phyloP scores from a whole-genome alignment of 1,140 invertebrate genomes.

The Micrasema minimum region DNA sequence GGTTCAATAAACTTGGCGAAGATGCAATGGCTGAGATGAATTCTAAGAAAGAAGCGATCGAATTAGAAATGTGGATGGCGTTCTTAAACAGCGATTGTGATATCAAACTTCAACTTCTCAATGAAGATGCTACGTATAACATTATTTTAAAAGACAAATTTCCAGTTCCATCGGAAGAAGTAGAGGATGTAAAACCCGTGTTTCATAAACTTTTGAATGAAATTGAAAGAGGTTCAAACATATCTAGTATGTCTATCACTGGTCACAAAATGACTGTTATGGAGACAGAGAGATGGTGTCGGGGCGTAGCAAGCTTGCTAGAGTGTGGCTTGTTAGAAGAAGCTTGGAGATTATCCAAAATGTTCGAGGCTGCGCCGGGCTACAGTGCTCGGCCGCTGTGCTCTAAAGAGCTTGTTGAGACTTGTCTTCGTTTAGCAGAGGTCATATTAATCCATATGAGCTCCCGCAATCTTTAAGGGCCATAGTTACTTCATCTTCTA shows the following conservation, averaged over 20 bases:
- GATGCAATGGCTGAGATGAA: conserved; percentile 60
- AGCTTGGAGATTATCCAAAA: conserved; percentile 58
- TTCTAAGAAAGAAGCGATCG: conserved; percentile 61
- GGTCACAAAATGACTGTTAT: conserved; percentile 43
- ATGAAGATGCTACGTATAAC: conserved; percentile 57
- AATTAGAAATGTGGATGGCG: conserved; percentile 67
- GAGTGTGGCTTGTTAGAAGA: conserved; percentile 53
- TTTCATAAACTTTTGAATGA: conserved; percentile 61
- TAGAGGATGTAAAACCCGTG: background rate
- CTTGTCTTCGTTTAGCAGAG: conserved; percentile 60
- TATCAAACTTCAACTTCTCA: conserved; percentile 57
- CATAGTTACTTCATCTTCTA: conserved; percentile 23
- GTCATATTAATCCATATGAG: conserved; percentile 57
- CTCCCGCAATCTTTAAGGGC: conserved; percentile 51
- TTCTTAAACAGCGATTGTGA: conserved; percentile 60
- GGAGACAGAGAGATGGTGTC: conserved; percentile 49
- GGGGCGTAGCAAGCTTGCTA: conserved; percentile 53
- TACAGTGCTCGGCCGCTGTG: conserved; percentile 49
- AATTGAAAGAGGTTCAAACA: conserved; percentile 63
- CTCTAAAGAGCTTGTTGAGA: conserved; percentile 58
- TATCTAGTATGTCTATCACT: conserved; percentile 50
- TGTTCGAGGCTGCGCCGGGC: conserved; percentile 54
- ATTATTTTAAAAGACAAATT: conserved; percentile 41
- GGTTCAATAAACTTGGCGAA: conserved; percentile 58
- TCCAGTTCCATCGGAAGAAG: background rate